Conservation (phyloP, 2,888 invertebrate genomes). For the Colletes collaris region DNA sequence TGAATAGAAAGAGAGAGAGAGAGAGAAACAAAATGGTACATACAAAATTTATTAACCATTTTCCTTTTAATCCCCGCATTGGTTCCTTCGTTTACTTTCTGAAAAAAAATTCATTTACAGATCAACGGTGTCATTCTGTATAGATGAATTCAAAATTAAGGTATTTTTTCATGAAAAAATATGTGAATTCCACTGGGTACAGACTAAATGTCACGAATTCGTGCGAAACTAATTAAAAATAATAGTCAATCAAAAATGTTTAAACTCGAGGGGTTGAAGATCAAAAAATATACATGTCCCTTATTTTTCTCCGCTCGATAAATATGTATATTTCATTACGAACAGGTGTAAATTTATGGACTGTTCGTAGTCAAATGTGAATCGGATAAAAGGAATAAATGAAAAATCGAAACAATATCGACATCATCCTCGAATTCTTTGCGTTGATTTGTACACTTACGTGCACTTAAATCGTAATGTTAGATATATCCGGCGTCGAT, state of each 20-base stretch:
- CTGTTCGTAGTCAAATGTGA: background rate
- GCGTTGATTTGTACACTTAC: constrained; percentile 52
- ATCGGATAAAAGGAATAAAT: background rate
- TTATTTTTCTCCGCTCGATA: background rate
- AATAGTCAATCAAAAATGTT: background rate
- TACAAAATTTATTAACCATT: too few relatives aligned
- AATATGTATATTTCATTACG: background rate
- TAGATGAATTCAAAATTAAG: too few relatives aligned
- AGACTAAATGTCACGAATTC: too few relatives aligned
- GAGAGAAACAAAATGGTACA: too few relatives aligned
- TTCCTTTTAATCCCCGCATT: too few relatives aligned
- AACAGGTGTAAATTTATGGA: background rate
- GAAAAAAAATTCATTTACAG: too few relatives aligned
- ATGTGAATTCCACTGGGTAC: too few relatives aligned
- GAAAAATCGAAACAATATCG: constrained; percentile 37
- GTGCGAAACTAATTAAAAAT: too few relatives aligned
- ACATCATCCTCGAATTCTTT: constrained; percentile 29
- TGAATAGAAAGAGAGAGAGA: too few relatives aligned
- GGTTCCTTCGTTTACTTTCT: too few relatives aligned
- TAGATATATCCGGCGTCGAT: constrained; percentile 52
- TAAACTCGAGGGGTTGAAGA: background rate
- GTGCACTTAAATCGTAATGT: constrained; percentile 56
- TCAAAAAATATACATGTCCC: background rate
- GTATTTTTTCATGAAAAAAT: too few relatives aligned
- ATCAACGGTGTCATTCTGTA: too few relatives aligned